Percentiles rank a stretch among this genome's conserved stretches.
These are phyloP conservation scores for Hermatobates lingyangjiaoensis DNA, from an alignment of 1,140 invertebrate genomes.

Conservation along the genomic window DNA sequence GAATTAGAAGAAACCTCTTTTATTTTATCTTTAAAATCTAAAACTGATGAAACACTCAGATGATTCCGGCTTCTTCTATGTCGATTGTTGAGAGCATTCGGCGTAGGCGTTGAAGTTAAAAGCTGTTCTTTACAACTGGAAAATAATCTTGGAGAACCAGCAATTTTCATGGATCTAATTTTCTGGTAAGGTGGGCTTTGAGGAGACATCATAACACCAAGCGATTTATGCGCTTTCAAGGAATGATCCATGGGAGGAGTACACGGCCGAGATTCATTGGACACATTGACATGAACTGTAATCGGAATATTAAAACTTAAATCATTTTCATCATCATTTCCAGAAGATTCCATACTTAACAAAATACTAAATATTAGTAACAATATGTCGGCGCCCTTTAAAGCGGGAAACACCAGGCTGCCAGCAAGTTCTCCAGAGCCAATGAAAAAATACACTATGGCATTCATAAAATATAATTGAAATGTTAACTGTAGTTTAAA, in stretches of 20 bases:
- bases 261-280: slow-evolving; percentile 8
- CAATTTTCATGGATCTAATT: slow-evolving; percentile 10
- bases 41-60: no score
- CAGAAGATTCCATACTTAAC: not conserved
- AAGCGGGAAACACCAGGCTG: no score
- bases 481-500: no score
- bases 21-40: no score
- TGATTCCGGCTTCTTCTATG: no score
- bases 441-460: no score
- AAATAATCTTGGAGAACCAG: slow-evolving; percentile 6
- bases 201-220: slow-evolving; percentile 11
- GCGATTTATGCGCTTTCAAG: slow-evolving; percentile 8
- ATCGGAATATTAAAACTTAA: not conserved
- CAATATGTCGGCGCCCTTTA: no score
- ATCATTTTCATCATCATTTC: not conserved
- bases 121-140: not conserved
- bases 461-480: no score
- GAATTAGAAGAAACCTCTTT: no score
- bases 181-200: slow-evolving; percentile 11
- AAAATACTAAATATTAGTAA: no score
- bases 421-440: no score
- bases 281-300: not conserved
- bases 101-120: slow-evolving; percentile 7
- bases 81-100: not conserved
- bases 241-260: slow-evolving; percentile 11